Conservation (phyloP, 1,140 invertebrate genomes). For the Phymorhynchus buccinoides region DNA sequence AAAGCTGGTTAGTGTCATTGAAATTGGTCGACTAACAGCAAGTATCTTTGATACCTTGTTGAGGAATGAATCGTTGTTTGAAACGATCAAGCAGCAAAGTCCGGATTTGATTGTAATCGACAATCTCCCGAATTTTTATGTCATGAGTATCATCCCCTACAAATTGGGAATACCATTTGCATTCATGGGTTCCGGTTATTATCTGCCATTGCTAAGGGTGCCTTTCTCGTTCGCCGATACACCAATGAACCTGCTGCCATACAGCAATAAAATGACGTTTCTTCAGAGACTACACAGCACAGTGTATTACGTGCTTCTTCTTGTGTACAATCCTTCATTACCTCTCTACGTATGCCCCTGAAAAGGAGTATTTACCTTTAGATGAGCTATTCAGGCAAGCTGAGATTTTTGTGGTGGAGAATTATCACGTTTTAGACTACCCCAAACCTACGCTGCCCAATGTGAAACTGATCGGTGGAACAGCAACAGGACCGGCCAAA, state of each 20-base stretch:
- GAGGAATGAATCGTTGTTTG: conserved; percentile 24
- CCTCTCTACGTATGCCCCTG: conserved; percentile 25
- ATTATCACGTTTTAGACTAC: conserved; percentile 48
- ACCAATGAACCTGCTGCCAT: not conserved
- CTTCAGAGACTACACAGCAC: conserved; percentile 31
- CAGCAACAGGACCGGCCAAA: conserved; percentile 29
- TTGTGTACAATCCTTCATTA: not conserved
- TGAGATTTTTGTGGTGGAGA: conserved; percentile 44
- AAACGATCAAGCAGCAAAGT: not conserved
- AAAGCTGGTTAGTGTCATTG: not conserved
- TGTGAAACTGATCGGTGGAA: conserved; percentile 46
- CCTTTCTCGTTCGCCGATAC: conserved; percentile 29
- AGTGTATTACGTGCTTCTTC: not conserved
- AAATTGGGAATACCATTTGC: conserved; percentile 43
- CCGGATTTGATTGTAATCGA: conserved; percentile 38
- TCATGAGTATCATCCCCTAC: conserved; percentile 42
- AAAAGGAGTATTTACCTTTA: conserved; percentile 29
- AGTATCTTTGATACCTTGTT: not conserved
- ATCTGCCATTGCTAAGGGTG: not conserved
- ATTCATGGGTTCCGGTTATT: conserved; percentile 16
- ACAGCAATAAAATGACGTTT: conserved; percentile 43
- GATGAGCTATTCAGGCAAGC: conserved; percentile 22
- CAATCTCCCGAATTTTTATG: conserved; percentile 17
- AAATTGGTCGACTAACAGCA: conserved; percentile 1
- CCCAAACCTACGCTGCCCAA: conserved; percentile 48